A percentile compares a stretch with the other conserved stretches of the same genome.
Conservation (phyloP, 2,888 invertebrate genomes). For the Tipula helvola region DNA sequence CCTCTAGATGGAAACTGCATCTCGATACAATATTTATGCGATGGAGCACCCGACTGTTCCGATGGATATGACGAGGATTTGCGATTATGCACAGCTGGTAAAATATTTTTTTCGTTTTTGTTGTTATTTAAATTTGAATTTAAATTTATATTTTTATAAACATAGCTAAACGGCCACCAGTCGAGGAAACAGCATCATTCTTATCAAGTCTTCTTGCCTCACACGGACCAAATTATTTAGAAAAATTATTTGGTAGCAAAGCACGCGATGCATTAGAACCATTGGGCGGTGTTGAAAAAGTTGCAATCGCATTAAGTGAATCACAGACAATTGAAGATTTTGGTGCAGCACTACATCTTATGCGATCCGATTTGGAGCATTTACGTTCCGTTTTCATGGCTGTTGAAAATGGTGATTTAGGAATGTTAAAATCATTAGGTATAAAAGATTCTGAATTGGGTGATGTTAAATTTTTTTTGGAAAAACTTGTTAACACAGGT, state of each 20-base stretch:
- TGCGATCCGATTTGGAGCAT: conserved; percentile 73
- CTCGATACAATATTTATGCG: conserved; percentile 92
- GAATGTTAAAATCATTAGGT: conserved; percentile 85
- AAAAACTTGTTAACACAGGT: conserved; percentile 89
- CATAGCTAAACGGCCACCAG: conserved; percentile 86
- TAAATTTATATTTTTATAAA: neutral
- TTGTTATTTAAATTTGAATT: neutral
- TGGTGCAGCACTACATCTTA: conserved; percentile 36
- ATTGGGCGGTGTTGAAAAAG: conserved; percentile 87
- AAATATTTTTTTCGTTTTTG: conserved; percentile 20
- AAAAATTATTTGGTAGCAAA: conserved; percentile 91
- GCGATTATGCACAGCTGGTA: conserved; percentile 88
- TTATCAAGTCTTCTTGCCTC: conserved; percentile 86
- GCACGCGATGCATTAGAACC: conserved; percentile 84
- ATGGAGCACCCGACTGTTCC: conserved; percentile 86
- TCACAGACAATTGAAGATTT: conserved; percentile 93
- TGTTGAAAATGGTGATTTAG: conserved; percentile 87
- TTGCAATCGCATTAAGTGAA: conserved; percentile 86
- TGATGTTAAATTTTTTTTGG: conserved; percentile 91
- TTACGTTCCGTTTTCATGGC: conserved; percentile 91
- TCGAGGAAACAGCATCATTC: conserved; percentile 92
- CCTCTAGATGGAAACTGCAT: conserved; percentile 90
- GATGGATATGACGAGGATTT: conserved; percentile 95
- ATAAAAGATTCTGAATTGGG: conserved; percentile 92
- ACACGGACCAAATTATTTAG: conserved; percentile 92